A percentile compares a stretch with the other conserved stretches of the same genome.
These are phyloP conservation scores for Hypomecis atomaria DNA, from an alignment of 2,888 invertebrate species.

Conservation along the genomic window DNA sequence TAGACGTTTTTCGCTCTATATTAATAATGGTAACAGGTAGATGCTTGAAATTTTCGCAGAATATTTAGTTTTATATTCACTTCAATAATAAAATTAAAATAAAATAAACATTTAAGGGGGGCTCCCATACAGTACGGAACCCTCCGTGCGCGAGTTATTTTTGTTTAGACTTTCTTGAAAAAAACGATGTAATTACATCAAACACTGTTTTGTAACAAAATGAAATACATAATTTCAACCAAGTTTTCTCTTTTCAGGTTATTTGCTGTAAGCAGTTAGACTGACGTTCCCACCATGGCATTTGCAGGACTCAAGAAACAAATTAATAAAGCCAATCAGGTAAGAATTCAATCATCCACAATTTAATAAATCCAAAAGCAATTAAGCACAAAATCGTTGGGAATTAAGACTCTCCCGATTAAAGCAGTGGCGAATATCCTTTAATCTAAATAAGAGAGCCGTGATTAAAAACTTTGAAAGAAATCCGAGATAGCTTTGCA, in stretches of 20 bases:
- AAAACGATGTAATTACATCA: too few species aligned
- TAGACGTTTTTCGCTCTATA: too few species aligned
- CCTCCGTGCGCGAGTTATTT: too few species aligned
- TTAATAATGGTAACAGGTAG: too few species aligned
- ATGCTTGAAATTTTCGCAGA: too few species aligned
- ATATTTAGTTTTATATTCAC: too few species aligned
- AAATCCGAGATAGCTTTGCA: conserved; percentile 49
- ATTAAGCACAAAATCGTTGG: conserved; percentile 37
- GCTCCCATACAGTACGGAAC: too few species aligned
- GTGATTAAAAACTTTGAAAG: conserved; percentile 58
- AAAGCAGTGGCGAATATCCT: conserved; percentile 37
- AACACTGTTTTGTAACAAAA: too few species aligned
- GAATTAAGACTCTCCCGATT: conserved; percentile 40
- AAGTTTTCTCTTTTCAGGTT: conserved; percentile 57
- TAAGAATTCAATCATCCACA: conserved; percentile 69
- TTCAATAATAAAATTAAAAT: too few species aligned
- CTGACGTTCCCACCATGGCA: conserved; percentile 90
- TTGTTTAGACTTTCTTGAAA: too few species aligned
- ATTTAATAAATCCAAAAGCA: conserved; percentile 32
- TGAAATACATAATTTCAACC: too few species aligned
- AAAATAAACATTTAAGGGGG: too few species aligned
- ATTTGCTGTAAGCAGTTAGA: conserved; percentile 47
- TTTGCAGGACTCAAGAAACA: conserved; percentile 99
- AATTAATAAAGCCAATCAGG: conserved; percentile 99
- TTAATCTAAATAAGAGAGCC: conserved; percentile 44